Conservation (phyloP, 1,140 invertebrate genomes). For the Meloidogyne hapla region DNA sequence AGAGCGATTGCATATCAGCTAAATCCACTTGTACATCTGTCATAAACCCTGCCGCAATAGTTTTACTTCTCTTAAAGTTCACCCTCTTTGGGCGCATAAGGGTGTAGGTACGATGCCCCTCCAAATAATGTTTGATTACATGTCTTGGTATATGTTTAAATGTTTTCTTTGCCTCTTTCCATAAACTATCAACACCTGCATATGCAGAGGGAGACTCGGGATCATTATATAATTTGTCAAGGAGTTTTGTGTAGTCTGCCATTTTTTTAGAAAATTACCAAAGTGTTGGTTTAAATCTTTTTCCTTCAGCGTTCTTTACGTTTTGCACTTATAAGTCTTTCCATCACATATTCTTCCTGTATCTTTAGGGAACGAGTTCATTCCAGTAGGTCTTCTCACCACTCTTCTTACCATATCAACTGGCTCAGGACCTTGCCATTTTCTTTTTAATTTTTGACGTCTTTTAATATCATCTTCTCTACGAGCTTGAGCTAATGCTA, state of each 20-base stretch:
- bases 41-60: conserved; percentile 32
- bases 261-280: no score
- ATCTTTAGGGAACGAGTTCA: not conserved
- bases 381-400: not conserved
- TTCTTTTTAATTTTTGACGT: not conserved
- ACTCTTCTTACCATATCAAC: no score
- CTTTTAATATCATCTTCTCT: not conserved
- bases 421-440: not conserved
- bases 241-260: no score
- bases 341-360: not conserved
- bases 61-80: conserved; percentile 20
- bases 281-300: no score
- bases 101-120: conserved; percentile 17
- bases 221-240: conserved; percentile 27
- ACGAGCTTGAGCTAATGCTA: not conserved
- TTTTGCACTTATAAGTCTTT: not conserved
- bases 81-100: conserved; percentile 10
- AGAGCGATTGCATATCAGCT: not conserved
- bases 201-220: conserved; percentile 19
- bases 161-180: conserved; percentile 18
- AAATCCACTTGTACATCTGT: conserved; percentile 43
- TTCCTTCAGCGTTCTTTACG: not conserved
- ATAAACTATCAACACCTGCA: conserved; percentile 16
- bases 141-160: not conserved
- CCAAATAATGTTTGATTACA: conserved; percentile 13